Evolutionary conservation across 2,797 vertebrate species (phyloP), one percentile per base, ranked within the genome.

Genomic region (Enteromius radiatus): DNA sequence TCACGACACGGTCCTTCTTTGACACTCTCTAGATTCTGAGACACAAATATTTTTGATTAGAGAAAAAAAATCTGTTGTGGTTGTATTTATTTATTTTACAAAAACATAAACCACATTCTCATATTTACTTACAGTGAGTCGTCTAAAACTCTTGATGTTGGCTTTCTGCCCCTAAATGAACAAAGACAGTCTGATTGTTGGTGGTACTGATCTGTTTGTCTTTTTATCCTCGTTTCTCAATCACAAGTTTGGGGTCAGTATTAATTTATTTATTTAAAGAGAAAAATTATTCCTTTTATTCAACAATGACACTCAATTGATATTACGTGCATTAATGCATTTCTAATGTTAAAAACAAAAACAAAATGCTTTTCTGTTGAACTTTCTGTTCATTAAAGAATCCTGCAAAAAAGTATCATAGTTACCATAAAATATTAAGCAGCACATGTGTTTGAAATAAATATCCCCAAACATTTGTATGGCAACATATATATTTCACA

Each of bases 1-100:
- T 95, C 84, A 3, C 85, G 84, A 77, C 98, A 99, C 0, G 59
- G 88, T 3, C 93, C 93, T 0, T 96, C 96, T 0, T 83, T 86
- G 95, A 97, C 97, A 1, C 73, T 91, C 78, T 95, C 90, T 15
- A 92, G 89, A 0, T 92, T 89, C 97, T 96, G 15, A 56, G 17
- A 80, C 52, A 71, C n/a, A 75, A 15, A 23, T 8, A 61, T 21
- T 43, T 45, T 61, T 59, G 23, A 74, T 28, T 21, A 28, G 45
- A 23, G 26, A 67, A 26, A 43, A 43, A 41, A 45, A 63, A 17
- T 5, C 0, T 38, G 21, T 19, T 74, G 12, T 10, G 59, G 28
- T 6, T 5, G n/a, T 36, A 4, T 19, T 41, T 10, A 36, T 36
- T 36, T 2, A 33, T 36, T 31, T 78, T 49, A 4, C 41, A 59